Percentiles rank a stretch among this genome's conserved stretches.
phyloP scores from a whole-genome alignment of 2,113 vertebrate species.

The Pelmatolapia mariae region DNA sequence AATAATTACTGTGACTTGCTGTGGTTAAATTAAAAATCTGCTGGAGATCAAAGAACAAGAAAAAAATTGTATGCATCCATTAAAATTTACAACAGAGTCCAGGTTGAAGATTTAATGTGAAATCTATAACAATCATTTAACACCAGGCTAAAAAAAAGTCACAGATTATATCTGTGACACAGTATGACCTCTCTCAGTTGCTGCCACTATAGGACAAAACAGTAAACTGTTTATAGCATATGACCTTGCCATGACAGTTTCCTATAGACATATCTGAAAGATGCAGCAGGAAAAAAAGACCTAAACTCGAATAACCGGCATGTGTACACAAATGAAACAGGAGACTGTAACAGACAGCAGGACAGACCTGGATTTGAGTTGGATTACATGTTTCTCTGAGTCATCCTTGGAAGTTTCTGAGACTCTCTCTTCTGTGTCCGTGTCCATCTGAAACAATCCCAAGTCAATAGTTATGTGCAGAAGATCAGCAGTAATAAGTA shows the following conservation, averaged over 20 bases:
- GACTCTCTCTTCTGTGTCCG: conserved; percentile 35
- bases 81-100: background rate
- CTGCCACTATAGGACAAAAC: background rate
- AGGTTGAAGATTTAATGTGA: background rate
- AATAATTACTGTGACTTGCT: background rate
- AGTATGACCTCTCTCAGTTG: background rate
- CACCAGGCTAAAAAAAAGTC: background rate
- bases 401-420: conserved; percentile 25
- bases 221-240: background rate
- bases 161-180: background rate
- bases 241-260: background rate
- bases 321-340: background rate
- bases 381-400: conserved; percentile 19
- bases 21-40: background rate
- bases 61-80: background rate
- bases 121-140: background rate
- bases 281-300: background rate
- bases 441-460: conserved; percentile 62
- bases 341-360: background rate
- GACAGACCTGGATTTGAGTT: conserved; percentile 57
- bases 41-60: background rate
- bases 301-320: background rate
- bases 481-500: background rate
- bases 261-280: background rate
- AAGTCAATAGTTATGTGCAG: background rate